Evolutionary conservation across 1,140 invertebrate species (phyloP), one percentile per base, ranked within the genome.

Genomic region (Drosophila micromelanica): DNA sequence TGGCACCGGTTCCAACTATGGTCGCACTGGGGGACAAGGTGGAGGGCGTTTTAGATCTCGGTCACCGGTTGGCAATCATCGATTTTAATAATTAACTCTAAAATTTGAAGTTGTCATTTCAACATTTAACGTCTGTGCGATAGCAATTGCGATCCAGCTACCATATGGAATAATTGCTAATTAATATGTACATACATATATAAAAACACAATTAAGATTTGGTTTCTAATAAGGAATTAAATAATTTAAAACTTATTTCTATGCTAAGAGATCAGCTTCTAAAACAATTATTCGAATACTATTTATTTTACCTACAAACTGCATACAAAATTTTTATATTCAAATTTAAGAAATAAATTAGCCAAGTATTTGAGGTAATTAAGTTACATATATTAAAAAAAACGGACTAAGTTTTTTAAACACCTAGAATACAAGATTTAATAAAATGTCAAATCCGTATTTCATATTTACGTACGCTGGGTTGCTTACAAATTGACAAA

Each of bases 11-110:
- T 76, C 91, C 11, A 82, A 86, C 17, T 78, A 90, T 38, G 86
- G 93, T 27, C 92, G 93, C 55, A 45, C 13, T 3, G 91, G 92
- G 15, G 91, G 92, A 51, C 85, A 92, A 59, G 85, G 91, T 45
- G 91, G 91, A 27, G 77, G 85, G 30, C 90, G 91, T 20, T 91
- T 90, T 64, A 75, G 90, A 55, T 90, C 90, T 45, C 82, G 90
- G 49, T 90, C 91, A n/a, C 91, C 90, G 42, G 76, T 73, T 54
- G 76, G 76, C 43, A 71, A 80, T 61, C 90, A 77, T 78, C 78
- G 91, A 35, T 91, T 91, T 57, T 91, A 91, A 91, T 64, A 48
- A 70, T 52, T 61, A 68, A 32, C 37, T 45, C 13, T 17, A 54
- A 45, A 42, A 56, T 65, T 71, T 75, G 46, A 52, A 56, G 59